These are phyloP conservation scores for Spea bombifrons DNA, from an alignment of 2,113 vertebrate species.

Conservation along the genomic window DNA sequence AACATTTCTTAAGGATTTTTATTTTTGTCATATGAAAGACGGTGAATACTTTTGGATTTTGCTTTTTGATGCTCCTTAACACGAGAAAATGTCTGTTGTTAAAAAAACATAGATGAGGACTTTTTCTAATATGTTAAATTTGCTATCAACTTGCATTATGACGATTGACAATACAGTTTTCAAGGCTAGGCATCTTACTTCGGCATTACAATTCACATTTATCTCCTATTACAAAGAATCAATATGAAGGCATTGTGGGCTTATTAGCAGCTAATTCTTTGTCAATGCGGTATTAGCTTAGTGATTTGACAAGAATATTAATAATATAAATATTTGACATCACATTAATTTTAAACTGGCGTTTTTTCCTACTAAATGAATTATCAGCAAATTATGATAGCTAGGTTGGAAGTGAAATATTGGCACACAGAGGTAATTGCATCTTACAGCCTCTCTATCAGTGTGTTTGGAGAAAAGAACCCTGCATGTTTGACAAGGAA, in stretches of 20 bases:
- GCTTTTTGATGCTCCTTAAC: no score
- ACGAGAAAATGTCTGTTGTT: no score
- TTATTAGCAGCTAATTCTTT: not conserved
- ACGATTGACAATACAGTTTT: not conserved
- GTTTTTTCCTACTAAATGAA: slow-evolving; percentile 8
- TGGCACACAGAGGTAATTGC: slow-evolving; percentile 19
- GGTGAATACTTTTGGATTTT: no score
- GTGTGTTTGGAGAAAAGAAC: slow-evolving; percentile 31
- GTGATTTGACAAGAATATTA: not conserved
- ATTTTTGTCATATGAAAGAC: no score
- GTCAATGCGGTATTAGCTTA: not conserved
- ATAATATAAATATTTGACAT: not conserved
- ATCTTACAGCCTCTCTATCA: slow-evolving; percentile 20
- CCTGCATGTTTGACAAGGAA: slow-evolving; percentile 38
- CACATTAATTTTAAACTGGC: not conserved
- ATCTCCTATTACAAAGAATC: slow-evolving; percentile 1
- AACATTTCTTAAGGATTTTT: no score
- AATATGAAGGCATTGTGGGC: not conserved
- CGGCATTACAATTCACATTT: not conserved
- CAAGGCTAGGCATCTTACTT: not conserved
- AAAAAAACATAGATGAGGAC: no score
- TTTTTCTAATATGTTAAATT: no score
- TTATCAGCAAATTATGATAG: slow-evolving; percentile 6
- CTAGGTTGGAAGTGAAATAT: slow-evolving; percentile 22
- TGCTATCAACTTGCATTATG: not conserved